Conservation (phyloP, 2,888 invertebrate species). For the Torymus aiolomorphi region DNA sequence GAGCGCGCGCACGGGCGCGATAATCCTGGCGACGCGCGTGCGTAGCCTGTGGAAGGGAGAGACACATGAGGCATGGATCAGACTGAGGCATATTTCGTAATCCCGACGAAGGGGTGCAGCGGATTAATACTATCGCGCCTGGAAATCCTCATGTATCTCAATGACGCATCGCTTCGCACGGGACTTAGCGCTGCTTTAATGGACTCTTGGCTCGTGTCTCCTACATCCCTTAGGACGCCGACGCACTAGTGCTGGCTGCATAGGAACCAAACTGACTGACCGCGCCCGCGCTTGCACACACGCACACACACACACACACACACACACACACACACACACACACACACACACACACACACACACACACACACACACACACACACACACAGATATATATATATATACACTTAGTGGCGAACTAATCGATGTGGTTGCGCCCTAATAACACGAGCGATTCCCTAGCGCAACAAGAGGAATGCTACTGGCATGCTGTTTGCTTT, state of each 20-base stretch:
- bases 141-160: constrained; percentile 69
- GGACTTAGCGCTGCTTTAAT: constrained; percentile 73
- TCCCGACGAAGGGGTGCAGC: constrained; percentile 55
- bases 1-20: constrained; percentile 67
- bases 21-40: constrained; percentile 60
- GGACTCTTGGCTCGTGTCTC: constrained; percentile 64
- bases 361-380: no score
- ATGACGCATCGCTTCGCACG: constrained; percentile 75
- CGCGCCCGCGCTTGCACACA: no score
- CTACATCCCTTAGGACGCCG: constrained; percentile 1
- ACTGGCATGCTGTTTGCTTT: background rate
- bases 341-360: no score
- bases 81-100: constrained; percentile 39
- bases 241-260: no score
- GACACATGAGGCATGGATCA: no score
- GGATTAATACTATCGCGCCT: constrained; percentile 69
- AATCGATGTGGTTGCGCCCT: constrained; percentile 38
- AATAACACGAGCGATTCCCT: constrained; percentile 11
- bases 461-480: no score
- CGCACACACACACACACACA: no score
- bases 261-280: no score
- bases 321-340: no score
- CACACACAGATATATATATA: no score
- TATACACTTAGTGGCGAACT: background rate
- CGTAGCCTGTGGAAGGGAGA: background rate